phyloP scores from a whole-genome alignment of 2,113 vertebrate genomes.

The Entelurus aequoreus region DNA sequence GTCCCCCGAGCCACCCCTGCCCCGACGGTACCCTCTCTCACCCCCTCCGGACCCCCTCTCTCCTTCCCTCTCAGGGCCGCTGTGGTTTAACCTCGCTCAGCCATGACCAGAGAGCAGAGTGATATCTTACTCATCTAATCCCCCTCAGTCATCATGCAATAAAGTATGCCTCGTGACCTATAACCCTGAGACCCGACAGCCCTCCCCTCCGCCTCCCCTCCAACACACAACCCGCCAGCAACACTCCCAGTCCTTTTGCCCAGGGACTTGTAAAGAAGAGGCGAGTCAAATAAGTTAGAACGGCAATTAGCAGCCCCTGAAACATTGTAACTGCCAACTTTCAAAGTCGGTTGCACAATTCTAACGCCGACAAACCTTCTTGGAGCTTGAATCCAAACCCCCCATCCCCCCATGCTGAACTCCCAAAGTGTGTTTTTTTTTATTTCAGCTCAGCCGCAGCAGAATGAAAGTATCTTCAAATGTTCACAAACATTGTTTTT shows the following conservation, averaged over 20 bases:
- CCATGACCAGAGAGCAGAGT: constrained; percentile 68
- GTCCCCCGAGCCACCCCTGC: constrained; percentile 65
- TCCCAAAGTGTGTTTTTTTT: not conserved
- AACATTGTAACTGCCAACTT: constrained; percentile 32
- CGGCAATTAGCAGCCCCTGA: constrained; percentile 26
- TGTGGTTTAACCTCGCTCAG: constrained; percentile 67
- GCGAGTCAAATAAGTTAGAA: constrained; percentile 19
- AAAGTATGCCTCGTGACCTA: constrained; percentile 65
- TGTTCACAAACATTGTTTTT: not conserved
- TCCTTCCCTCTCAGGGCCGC: constrained; percentile 48
- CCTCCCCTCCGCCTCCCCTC: constrained; percentile 16
- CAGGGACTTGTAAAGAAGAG: constrained; percentile 18
- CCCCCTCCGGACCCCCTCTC: constrained; percentile 10
- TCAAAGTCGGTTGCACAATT: not conserved
- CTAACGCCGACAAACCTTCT: not conserved
- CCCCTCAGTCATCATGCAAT: constrained; percentile 69
- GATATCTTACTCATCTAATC: constrained; percentile 75
- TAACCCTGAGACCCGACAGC: constrained; percentile 56
- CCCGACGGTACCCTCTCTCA: constrained; percentile 48
- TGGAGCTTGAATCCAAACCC: not conserved
- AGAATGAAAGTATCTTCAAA: not conserved
- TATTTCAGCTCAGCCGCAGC: not conserved
- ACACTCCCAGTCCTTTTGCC: not conserved
- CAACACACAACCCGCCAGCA: constrained; percentile 27
- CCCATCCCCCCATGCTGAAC: not conserved